Evolutionary conservation across 2,888 invertebrate species (phyloP).

Genomic region (Drosophila siamana): DNA sequence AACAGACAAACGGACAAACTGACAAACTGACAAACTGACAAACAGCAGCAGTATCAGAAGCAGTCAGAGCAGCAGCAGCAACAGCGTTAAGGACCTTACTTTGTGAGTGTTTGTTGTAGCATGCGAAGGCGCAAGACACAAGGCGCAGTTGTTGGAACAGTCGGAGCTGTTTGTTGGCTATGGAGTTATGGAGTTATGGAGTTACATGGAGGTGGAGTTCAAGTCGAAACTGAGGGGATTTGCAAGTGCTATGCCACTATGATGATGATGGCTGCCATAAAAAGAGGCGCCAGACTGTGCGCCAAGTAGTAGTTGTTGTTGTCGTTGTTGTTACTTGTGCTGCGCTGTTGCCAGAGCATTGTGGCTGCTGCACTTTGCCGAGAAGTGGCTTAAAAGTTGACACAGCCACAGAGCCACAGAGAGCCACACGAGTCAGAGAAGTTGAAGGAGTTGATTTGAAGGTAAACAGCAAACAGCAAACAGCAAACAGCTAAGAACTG

Average conservation of each 20-base stretch:
- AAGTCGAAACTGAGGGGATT: slow-evolving; percentile 10
- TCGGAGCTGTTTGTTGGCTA: background rate
- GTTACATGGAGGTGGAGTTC: background rate
- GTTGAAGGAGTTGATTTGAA: slow-evolving; percentile 70
- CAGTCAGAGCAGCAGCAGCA: slow-evolving; percentile 2
- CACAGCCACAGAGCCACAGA: slow-evolving; percentile 42
- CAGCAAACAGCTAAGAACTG: slow-evolving; percentile 61
- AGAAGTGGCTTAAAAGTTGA: slow-evolving; percentile 74
- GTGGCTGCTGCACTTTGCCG: slow-evolving; percentile 64
- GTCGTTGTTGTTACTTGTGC: no score
- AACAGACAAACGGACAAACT: slow-evolving; percentile 42
- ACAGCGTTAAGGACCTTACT: slow-evolving; percentile 60
- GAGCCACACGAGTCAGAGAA: slow-evolving; percentile 14
- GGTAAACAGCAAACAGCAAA: slow-evolving; percentile 69
- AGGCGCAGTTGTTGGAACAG: slow-evolving; percentile 14
- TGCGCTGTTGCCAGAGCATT: slow-evolving; percentile 37
- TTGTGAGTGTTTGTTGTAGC: slow-evolving; percentile 70
- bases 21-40: slow-evolving; percentile 23
- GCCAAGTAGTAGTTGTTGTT: slow-evolving; percentile 48
- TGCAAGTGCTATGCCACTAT: slow-evolving; percentile 38
- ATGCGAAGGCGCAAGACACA: slow-evolving; percentile 58
- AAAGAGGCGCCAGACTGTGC: slow-evolving; percentile 78
- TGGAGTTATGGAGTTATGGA: no score
- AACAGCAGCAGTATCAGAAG: slow-evolving; percentile 4
- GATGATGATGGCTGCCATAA: slow-evolving; percentile 58